Percentiles rank a stretch among this genome's conserved stretches.
These are phyloP conservation scores for Narcine bancroftii DNA, from an alignment of 2,113 vertebrate species.

Conservation along the genomic window DNA sequence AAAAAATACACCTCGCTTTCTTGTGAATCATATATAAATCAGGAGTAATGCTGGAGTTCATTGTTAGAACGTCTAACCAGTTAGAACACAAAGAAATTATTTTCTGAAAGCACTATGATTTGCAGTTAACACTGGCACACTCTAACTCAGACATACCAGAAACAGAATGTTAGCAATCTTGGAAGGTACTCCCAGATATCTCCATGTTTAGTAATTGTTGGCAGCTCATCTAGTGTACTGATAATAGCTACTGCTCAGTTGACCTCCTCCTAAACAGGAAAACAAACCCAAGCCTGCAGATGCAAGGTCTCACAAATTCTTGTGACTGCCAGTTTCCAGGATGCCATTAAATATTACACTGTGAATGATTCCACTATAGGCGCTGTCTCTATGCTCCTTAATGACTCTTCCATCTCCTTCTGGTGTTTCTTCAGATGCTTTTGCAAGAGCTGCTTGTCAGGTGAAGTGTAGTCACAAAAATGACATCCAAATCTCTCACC, in stretches of 20 bases:
- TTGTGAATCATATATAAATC: neutral
- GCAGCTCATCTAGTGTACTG: neutral
- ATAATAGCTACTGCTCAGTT: neutral
- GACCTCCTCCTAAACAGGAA: neutral
- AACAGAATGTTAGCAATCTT: slow-evolving; percentile 13
- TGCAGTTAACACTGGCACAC: neutral
- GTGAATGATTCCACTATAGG: neutral
- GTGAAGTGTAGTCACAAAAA: slow-evolving; percentile 54
- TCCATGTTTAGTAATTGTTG: neutral
- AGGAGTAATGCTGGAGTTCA: neutral
- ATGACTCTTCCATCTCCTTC: slow-evolving; percentile 38
- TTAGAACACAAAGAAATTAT: neutral
- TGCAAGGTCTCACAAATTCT: neutral
- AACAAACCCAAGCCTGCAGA: neutral
- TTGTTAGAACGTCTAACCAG: neutral
- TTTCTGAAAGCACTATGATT: neutral
- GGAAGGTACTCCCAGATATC: neutral
- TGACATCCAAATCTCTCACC: slow-evolving; percentile 54
- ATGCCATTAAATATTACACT: neutral
- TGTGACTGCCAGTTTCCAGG: neutral
- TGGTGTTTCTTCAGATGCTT: slow-evolving; percentile 54
- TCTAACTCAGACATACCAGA: slow-evolving; percentile 15
- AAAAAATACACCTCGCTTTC: neutral
- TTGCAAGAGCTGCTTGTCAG: slow-evolving; percentile 53
- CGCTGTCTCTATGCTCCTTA: slow-evolving; percentile 11